phyloP scores from a whole-genome alignment of 2,797 vertebrate species.

The Carapus acus region DNA sequence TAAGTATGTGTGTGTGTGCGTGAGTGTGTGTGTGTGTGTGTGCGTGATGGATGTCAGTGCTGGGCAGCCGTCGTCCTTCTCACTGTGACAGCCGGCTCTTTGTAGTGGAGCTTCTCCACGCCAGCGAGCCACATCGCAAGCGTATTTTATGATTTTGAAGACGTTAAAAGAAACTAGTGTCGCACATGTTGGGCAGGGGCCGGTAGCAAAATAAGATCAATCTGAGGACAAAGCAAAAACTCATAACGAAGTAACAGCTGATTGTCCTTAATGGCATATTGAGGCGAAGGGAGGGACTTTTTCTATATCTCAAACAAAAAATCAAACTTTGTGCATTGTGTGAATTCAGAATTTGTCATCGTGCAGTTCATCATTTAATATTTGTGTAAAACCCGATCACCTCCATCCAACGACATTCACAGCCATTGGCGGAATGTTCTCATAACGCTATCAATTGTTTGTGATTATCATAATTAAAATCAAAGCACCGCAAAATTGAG shows the following conservation, averaged over 20 bases:
- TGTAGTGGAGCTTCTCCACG: slow-evolving; percentile 25
- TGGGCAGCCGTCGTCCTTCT: slow-evolving; percentile 2
- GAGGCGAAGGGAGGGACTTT: background rate
- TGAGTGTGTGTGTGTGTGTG: too few relatives aligned
- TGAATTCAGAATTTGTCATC: slow-evolving; percentile 4
- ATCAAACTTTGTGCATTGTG: slow-evolving; percentile 2
- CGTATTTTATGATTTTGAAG: too few relatives aligned
- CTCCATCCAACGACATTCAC: slow-evolving; percentile 5
- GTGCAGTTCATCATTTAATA: too few relatives aligned
- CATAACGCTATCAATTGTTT: background rate
- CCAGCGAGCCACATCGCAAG: too few relatives aligned
- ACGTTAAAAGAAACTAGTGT: background rate
- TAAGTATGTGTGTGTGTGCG: too few relatives aligned
- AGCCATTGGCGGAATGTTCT: background rate
- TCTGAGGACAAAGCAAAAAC: background rate
- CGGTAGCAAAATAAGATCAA: background rate
- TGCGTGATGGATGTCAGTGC: slow-evolving; percentile 11
- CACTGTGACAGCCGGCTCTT: slow-evolving; percentile 27
- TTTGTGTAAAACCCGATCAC: slow-evolving; percentile 16
- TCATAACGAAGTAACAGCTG: background rate
- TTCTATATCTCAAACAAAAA: background rate
- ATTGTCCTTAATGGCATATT: background rate
- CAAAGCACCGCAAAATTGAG: background rate
- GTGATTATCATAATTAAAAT: background rate
- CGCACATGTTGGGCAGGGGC: background rate